A percentile compares a stretch with the other conserved stretches of the same genome.
Conservation (phyloP, 2,888 invertebrate species). For the Drosophila multiciliata region DNA sequence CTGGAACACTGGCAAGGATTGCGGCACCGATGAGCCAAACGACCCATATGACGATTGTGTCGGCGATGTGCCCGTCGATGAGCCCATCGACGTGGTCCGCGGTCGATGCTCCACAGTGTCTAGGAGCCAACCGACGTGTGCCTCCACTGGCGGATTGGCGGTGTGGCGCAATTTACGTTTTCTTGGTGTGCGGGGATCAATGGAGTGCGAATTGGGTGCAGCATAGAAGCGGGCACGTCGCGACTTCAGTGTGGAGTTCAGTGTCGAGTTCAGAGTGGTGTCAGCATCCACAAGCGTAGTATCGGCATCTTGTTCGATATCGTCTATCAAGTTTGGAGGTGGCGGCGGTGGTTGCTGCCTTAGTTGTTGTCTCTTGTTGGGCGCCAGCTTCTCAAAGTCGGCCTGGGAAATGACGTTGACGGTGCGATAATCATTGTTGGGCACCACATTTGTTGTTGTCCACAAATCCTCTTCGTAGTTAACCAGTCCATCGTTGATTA, state of each 20-base stretch:
- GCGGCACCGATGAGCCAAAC: constrained; percentile 91
- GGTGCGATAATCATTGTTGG: constrained; percentile 89
- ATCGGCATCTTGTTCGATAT: constrained; percentile 66
- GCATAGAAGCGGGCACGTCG: constrained; percentile 95
- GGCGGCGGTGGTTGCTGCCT: constrained; percentile 92
- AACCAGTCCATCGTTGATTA: constrained; percentile 98
- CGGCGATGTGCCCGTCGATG: constrained; percentile 92
- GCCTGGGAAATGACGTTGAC: constrained; percentile 95
- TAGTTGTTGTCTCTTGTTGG: constrained; percentile 84
- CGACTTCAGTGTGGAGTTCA: constrained; percentile 81
- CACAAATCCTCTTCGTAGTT: constrained; percentile 98
- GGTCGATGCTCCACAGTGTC: constrained; percentile 94
- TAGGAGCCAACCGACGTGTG: constrained; percentile 99
- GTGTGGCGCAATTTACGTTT: constrained; percentile 97
- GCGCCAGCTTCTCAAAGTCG: constrained; percentile 92
- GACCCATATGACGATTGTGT: constrained; percentile 86
- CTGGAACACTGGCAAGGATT: constrained; percentile 95
- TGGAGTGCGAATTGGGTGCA: constrained; percentile 91
- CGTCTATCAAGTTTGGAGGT: constrained; percentile 88
- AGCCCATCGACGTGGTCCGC: constrained; percentile 92
- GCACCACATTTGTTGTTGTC: constrained; percentile 87
- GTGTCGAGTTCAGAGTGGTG: constrained; percentile 74
- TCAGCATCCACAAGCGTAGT: constrained; percentile 59
- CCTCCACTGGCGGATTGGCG: constrained; percentile 96
- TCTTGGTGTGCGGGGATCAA: constrained; percentile 89